Conservation (phyloP, 2,113 vertebrate species). For the Equus przewalskii region DNA sequence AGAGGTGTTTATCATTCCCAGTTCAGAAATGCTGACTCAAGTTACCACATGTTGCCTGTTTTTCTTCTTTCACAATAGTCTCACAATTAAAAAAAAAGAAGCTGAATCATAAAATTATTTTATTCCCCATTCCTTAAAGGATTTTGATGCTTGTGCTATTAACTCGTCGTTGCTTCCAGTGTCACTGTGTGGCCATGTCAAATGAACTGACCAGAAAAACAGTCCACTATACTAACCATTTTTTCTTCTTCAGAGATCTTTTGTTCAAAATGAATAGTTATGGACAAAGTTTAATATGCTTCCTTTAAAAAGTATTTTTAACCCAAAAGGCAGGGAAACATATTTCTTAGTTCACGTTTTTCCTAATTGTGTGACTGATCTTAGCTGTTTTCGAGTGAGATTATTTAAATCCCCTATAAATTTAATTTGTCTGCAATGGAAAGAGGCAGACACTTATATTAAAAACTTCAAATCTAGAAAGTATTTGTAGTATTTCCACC, state of each 20-base stretch:
- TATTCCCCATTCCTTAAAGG: constrained; percentile 44
- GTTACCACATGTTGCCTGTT: constrained; percentile 92
- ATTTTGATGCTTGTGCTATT: constrained; percentile 48
- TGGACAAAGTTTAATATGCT: constrained; percentile 19
- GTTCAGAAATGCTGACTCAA: constrained; percentile 94
- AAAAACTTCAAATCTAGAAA: constrained; percentile 34
- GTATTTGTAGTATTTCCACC: neutral
- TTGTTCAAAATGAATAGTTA: constrained; percentile 37
- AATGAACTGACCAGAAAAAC: neutral
- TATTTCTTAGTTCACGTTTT: constrained; percentile 22
- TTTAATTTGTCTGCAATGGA: constrained; percentile 23
- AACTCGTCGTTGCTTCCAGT: neutral
- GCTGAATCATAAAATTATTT: constrained; percentile 74
- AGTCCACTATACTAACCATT: neutral
- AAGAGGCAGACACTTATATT: constrained; percentile 23
- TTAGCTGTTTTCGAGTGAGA: constrained; percentile 22
- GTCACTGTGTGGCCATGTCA: neutral
- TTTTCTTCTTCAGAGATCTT: constrained; percentile 12
- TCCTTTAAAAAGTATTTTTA: constrained; percentile 26
- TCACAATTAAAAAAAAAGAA: constrained; percentile 83
- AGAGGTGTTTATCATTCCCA: constrained; percentile 92
- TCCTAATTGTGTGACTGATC: neutral
- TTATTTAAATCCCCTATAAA: constrained; percentile 8
- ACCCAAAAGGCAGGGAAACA: neutral
- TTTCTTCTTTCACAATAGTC: constrained; percentile 85